Percentiles rank a stretch among this genome's conserved stretches.
These are phyloP conservation scores for Phycodurus eques DNA, from an alignment of 2,113 vertebrate species.

Conservation along the genomic window DNA sequence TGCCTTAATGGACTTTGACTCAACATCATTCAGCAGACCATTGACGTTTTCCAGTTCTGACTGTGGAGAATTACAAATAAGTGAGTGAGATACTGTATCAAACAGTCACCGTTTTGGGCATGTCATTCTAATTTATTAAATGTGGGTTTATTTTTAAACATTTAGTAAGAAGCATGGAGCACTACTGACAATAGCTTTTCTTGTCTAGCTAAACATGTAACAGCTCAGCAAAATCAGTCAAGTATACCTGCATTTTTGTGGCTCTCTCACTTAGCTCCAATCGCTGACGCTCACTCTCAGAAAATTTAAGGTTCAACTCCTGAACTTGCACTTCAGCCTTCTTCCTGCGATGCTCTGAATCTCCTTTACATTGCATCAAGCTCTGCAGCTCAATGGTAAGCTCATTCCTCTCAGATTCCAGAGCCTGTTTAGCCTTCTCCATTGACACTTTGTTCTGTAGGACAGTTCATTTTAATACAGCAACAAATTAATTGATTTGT, in stretches of 20 bases:
- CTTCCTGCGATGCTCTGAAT: slow-evolving; percentile 93
- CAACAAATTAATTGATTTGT: neutral
- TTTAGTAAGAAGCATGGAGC: neutral
- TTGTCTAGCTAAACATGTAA: neutral
- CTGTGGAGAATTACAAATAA: slow-evolving; percentile 59
- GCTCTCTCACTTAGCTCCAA: slow-evolving; percentile 81
- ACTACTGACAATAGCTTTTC: neutral
- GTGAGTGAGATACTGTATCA: neutral
- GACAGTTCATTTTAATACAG: neutral
- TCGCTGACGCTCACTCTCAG: slow-evolving; percentile 84
- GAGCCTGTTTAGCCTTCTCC: slow-evolving; percentile 91
- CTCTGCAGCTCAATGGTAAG: slow-evolving; percentile 87
- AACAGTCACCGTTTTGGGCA: neutral
- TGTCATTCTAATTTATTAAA: neutral
- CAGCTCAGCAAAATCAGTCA: neutral
- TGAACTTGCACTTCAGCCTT: slow-evolving; percentile 86
- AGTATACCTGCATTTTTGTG: slow-evolving; percentile 81
- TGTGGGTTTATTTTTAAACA: neutral
- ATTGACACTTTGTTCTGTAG: slow-evolving; percentile 89
- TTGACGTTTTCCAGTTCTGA: slow-evolving; percentile 86
- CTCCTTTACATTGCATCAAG: slow-evolving; percentile 86
- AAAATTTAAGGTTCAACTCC: slow-evolving; percentile 88
- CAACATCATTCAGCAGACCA: slow-evolving; percentile 81
- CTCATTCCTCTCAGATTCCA: slow-evolving; percentile 91
- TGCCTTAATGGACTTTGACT: slow-evolving; percentile 93